Conservation (phyloP, 1,140 invertebrate species). For the Homarus americanus region DNA sequence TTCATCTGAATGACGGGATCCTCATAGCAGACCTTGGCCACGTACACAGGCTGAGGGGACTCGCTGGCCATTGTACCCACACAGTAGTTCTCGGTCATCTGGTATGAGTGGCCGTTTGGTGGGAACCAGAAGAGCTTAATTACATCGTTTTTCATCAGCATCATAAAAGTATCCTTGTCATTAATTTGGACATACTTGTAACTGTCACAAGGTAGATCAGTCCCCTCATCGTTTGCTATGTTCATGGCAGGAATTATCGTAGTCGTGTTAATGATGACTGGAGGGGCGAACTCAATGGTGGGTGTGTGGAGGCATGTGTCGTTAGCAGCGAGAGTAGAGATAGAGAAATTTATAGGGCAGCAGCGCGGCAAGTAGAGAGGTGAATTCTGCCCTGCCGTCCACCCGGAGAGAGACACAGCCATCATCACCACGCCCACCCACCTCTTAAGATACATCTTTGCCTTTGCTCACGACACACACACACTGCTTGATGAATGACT, state of each 20-base stretch:
- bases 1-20: background rate
- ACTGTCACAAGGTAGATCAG: background rate
- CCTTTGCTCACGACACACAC: no score
- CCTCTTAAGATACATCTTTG: no score
- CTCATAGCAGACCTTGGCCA: slow-evolving; percentile 6
- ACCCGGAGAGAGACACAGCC: background rate
- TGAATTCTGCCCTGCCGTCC: background rate
- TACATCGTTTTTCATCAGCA: background rate
- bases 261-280: background rate
- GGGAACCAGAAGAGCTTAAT: background rate
- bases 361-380: background rate
- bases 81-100: background rate
- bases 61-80: background rate
- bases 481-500: no score
- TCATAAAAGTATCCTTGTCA: background rate
- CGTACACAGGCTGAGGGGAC: background rate
- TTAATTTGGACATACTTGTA: background rate
- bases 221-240: background rate
- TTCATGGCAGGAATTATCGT: background rate
- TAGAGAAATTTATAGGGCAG: background rate
- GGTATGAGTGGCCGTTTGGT: background rate
- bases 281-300: background rate
- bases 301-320: background rate
- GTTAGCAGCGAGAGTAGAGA: background rate
- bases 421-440: background rate